Conservation (phyloP, 92 coral and sea anemone genomes). For the Nematostella vectensis region DNA sequence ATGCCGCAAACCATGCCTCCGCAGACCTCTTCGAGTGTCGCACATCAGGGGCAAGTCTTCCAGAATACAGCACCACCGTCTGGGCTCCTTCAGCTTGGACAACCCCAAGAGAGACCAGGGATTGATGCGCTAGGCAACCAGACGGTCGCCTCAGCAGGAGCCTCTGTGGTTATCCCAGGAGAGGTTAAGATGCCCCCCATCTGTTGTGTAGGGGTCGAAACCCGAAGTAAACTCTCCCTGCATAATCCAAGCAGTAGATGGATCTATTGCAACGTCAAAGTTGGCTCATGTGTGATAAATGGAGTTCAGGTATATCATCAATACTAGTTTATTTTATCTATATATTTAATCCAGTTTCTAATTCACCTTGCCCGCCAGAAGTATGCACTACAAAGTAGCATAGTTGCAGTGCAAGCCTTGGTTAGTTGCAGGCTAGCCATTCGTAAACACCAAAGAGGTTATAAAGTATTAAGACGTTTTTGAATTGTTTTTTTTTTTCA, state of each 20-base stretch:
- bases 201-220: slow-evolving; percentile 80
- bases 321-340: too few species aligned
- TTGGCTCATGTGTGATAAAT: slow-evolving; percentile 55
- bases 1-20: slow-evolving; percentile 39
- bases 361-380: too few species aligned
- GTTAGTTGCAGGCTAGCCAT: too few species aligned
- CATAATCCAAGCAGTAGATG: slow-evolving; percentile 91
- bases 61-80: slow-evolving; percentile 19
- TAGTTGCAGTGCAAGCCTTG: too few species aligned
- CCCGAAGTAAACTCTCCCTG: slow-evolving; percentile 65
- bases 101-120: slow-evolving; percentile 17
- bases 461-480: too few species aligned
- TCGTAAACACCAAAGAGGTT: too few species aligned
- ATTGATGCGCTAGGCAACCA: slow-evolving; percentile 16
- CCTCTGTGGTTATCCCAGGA: slow-evolving; percentile 84
- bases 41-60: slow-evolving; percentile 11
- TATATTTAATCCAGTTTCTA: neutral
- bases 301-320: slow-evolving; percentile 91
- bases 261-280: slow-evolving; percentile 78
- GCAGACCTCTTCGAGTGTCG: neutral
- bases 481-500: too few species aligned
- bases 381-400: too few species aligned
- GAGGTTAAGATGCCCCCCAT: slow-evolving; percentile 76
- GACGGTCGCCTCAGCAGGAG: slow-evolving; percentile 20
- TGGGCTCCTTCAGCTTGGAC: slow-evolving; percentile 25